These are phyloP conservation scores for Drosophila littoralis DNA, from an alignment of 1,140 invertebrate species.

Conservation along the genomic window DNA sequence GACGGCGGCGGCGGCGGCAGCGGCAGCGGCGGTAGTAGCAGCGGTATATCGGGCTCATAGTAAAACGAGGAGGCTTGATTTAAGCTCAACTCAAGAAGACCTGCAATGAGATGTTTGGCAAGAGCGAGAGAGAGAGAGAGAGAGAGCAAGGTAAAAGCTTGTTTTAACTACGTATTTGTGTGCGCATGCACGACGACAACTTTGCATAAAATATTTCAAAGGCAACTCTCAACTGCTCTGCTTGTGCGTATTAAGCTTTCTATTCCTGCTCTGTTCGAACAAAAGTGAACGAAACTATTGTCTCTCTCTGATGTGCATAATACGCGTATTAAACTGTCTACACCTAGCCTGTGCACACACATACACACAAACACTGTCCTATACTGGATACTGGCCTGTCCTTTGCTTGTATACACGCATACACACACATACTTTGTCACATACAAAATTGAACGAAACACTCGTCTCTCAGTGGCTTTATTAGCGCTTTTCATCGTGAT, in stretches of 20 bases:
- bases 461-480: constrained; percentile 24
- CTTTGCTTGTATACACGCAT: background rate
- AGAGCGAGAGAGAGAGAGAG: constrained; percentile 36
- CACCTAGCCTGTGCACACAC: background rate
- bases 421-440: background rate
- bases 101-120: constrained; percentile 70
- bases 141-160: constrained; percentile 45
- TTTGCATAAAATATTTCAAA: constrained; percentile 43
- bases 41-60: constrained; percentile 55
- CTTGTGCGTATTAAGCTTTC: background rate
- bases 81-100: constrained; percentile 74
- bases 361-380: background rate
- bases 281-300: background rate
- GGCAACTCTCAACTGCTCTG: background rate
- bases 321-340: background rate
- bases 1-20: constrained; percentile 16
- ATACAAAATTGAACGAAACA: constrained; percentile 18
- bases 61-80: constrained; percentile 62
- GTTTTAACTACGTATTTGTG: constrained; percentile 16
- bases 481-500: constrained; percentile 9
- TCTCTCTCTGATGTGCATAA: background rate
- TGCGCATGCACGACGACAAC: constrained; percentile 39
- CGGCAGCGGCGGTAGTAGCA: constrained; percentile 27
- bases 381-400: background rate
- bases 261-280: background rate